Evolutionary conservation across 2,797 vertebrate species (phyloP), one percentile per base, ranked within the genome.

Genomic region (Aselliscus stoliczkanus): DNA sequence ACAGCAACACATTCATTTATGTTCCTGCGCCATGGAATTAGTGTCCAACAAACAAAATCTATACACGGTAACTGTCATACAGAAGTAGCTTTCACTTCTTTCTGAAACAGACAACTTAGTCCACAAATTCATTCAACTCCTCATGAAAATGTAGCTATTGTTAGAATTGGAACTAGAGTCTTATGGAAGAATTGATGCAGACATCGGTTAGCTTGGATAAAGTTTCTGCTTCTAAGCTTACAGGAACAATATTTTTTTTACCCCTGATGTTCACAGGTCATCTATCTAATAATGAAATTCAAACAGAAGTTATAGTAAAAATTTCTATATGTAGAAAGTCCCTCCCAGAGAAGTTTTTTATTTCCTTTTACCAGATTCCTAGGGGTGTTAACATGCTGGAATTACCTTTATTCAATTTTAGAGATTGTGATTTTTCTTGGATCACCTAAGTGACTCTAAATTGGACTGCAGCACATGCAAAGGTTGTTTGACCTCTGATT

Each of bases 21-120:
- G 86, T 92, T 96, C 95, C 31, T 64, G 69, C 47, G 65, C 50
- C 52, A 27, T 85, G 73, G 47, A 93, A 92, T 94, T 93, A 96
- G 94, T 62, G 76, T 94, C 62, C 39, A 92, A 84, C 73, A 88
- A 65, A 86, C 47, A 95, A 96, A 47, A 94, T 50, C 79, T 92
- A 80, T 50, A 80, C 7, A 65, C 3, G 13, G 67, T 90, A 89
- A 84, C 29, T 92, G 83, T 84, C 65, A 64, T 73, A 93, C 1
- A 67, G n/a, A 87, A 92, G 17, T 10, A 37, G 14, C 42, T 96
- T 88, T 31, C 58, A 31, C 37, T 81, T 90, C 67, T 90, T 96
- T 93, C 83, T 76, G 83, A 94, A 95, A 93, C 2, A 95, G 29
- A 69, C 27, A 88, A 23, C 9, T 82, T 87, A 37, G 88, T 60